Percentiles rank a stretch among this genome's conserved stretches.
Conservation (phyloP, 2,113 vertebrate genomes). For the Podocnemis expansa region DNA sequence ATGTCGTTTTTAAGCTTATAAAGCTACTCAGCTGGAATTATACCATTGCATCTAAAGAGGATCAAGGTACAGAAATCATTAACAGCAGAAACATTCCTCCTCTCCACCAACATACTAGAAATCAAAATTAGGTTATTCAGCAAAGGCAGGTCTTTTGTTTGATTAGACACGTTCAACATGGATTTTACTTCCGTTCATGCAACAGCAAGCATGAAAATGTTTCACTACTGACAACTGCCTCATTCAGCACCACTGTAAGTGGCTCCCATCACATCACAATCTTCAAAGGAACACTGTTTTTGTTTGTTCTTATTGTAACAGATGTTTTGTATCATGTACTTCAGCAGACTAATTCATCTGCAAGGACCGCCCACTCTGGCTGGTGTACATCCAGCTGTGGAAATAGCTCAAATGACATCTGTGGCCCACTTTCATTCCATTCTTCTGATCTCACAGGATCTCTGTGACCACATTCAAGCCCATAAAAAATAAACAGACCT, state of each 20-base stretch:
- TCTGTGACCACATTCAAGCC: conserved; percentile 74
- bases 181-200: conserved; percentile 63
- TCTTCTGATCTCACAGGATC: conserved; percentile 79
- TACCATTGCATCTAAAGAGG: conserved; percentile 34
- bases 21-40: conserved; percentile 54
- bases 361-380: conserved; percentile 70
- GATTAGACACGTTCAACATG: conserved; percentile 39
- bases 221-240: conserved; percentile 52
- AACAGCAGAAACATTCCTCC: not conserved
- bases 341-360: conserved; percentile 75
- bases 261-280: conserved; percentile 56
- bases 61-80: conserved; percentile 42
- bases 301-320: conserved; percentile 74
- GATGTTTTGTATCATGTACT: conserved; percentile 80
- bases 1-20: conserved; percentile 52
- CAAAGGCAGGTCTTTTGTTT: conserved; percentile 32
- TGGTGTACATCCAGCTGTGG: conserved; percentile 80
- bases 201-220: conserved; percentile 63
- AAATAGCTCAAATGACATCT: conserved; percentile 77
- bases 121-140: conserved; percentile 5
- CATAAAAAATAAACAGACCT: conserved; percentile 76
- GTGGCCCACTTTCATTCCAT: conserved; percentile 75
- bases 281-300: conserved; percentile 79
- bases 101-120: not conserved
- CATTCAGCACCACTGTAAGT: conserved; percentile 52